Conservation (phyloP, 2,113 vertebrate genomes). For the Pteronura brasiliensis region DNA sequence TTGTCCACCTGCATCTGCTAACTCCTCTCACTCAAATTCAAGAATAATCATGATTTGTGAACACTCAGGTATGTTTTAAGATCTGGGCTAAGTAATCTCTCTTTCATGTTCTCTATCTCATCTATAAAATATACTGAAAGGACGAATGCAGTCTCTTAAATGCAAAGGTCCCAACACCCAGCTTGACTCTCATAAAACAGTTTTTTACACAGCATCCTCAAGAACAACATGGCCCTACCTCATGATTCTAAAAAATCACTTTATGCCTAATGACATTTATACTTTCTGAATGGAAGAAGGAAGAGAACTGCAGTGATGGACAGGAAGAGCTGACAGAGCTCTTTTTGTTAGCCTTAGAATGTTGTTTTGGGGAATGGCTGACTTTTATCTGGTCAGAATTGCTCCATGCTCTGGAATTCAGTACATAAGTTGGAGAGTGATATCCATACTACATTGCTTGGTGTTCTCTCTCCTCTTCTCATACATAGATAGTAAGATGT, state of each 20-base stretch:
- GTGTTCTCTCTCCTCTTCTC: neutral
- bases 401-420: neutral
- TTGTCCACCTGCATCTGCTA: neutral
- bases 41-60: neutral
- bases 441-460: neutral
- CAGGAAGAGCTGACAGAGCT: neutral
- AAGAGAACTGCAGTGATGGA: neutral
- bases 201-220: neutral
- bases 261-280: neutral
- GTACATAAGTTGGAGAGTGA: neutral
- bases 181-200: neutral
- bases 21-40: neutral
- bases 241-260: neutral
- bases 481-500: neutral
- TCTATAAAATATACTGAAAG: neutral
- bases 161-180: neutral
- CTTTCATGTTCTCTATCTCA: neutral
- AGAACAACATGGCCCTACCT: neutral
- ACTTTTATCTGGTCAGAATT: neutral
- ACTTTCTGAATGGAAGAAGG: neutral
- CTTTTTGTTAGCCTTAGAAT: neutral
- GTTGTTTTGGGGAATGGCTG: neutral
- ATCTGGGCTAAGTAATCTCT: neutral
- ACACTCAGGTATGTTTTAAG: neutral
- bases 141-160: neutral